Conservation (phyloP, 1,140 invertebrate genomes). For the Bombus impatiens region DNA sequence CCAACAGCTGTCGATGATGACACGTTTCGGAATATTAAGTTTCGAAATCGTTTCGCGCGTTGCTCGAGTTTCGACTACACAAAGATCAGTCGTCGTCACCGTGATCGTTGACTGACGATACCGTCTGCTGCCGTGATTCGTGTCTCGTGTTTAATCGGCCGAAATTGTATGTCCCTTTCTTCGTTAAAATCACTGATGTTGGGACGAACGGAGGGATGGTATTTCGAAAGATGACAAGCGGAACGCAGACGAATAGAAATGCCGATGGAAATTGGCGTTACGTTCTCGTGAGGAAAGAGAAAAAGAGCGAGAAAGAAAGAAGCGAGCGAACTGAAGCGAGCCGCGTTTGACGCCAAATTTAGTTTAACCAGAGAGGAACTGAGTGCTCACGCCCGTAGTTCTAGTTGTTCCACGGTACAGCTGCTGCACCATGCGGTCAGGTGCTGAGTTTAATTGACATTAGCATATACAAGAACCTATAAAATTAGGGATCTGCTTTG, state of each 20-base stretch:
- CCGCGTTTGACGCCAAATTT: not conserved
- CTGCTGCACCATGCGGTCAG: no score
- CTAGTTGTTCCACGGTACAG: no score
- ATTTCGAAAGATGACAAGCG: not conserved
- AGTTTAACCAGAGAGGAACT: not conserved
- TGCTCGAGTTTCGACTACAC: not conserved
- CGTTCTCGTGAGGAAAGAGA: conserved; percentile 28
- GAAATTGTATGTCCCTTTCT: not conserved
- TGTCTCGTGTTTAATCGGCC: not conserved
- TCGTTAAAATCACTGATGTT: not conserved
- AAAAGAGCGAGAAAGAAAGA: conserved; percentile 26
- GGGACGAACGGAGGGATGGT: not conserved
- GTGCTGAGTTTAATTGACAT: no score
- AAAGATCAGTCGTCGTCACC: conserved; percentile 1
- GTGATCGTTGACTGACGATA: not conserved
- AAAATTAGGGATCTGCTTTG: no score
- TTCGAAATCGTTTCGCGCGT: conserved; percentile 21
- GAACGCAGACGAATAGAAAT: not conserved
- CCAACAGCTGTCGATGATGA: not conserved
- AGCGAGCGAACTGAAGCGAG: conserved; percentile 18
- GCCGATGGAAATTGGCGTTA: conserved; percentile 3
- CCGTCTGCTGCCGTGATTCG: not conserved
- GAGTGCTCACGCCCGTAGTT: no score
- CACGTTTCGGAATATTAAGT: not conserved
- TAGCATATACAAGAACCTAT: no score